phyloP scores from a whole-genome alignment of 2,113 vertebrate genomes.

The Theristicus caerulescens region DNA sequence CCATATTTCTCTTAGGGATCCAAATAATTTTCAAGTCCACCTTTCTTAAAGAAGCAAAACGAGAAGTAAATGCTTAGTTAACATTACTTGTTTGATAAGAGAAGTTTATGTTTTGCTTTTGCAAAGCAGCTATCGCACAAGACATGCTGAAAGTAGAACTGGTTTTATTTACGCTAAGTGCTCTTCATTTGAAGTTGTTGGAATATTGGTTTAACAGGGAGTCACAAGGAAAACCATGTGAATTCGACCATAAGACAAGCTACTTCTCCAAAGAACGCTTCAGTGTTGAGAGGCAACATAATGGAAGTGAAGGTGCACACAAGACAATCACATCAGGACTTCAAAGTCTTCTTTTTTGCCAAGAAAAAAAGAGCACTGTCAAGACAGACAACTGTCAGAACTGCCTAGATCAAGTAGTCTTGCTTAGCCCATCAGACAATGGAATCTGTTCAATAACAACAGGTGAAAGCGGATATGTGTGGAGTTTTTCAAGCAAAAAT shows the following conservation, averaged over 20 bases:
- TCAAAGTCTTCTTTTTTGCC: not conserved
- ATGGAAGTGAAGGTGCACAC: not conserved
- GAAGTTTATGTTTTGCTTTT: not conserved
- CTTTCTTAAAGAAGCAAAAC: not conserved
- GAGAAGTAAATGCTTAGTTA: not conserved
- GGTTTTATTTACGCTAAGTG: not conserved
- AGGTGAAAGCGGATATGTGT: rapidly evolving
- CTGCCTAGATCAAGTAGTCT: not conserved
- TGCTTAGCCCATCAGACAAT: not conserved
- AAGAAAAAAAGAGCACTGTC: not conserved
- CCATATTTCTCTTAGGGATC: not conserved
- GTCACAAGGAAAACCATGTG: not conserved
- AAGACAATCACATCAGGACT: not conserved
- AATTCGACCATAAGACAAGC: not conserved
- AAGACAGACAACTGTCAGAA: not conserved
- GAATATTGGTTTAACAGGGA: not conserved
- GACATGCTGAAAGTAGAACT: not conserved
- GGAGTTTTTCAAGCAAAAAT: not conserved
- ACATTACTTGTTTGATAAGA: not conserved
- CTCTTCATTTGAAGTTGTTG: not conserved
- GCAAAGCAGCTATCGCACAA: not conserved
- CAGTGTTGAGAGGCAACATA: not conserved
- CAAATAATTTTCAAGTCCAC: not conserved
- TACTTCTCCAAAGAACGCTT: not conserved
- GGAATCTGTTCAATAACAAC: not conserved